phyloP scores from a whole-genome alignment of 2,113 vertebrate genomes.

The Aplodontia rufa region DNA sequence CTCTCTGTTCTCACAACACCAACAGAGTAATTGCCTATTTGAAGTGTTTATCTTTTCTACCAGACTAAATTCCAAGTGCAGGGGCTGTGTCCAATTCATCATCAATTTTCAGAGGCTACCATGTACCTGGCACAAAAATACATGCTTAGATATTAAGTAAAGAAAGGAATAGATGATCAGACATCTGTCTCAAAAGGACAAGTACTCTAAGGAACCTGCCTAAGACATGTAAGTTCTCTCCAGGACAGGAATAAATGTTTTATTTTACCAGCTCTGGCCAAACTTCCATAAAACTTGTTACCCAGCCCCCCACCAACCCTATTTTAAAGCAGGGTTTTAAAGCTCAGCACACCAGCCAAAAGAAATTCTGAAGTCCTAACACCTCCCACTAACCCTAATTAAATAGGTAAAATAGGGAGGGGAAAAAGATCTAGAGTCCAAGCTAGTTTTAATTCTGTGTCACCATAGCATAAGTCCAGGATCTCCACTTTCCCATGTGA shows the following conservation, averaged over 20 bases:
- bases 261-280: background rate
- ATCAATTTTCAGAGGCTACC: background rate
- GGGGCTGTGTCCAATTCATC: background rate
- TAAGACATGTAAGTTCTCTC: conserved; percentile 15
- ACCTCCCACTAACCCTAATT: background rate
- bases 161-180: conserved; percentile 43
- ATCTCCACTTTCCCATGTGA: background rate
- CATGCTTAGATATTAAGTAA: background rate
- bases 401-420: background rate
- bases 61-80: background rate
- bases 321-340: background rate
- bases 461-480: background rate
- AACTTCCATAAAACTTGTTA: background rate
- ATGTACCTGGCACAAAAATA: background rate
- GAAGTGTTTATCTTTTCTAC: background rate
- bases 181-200: background rate
- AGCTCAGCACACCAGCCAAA: background rate
- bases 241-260: background rate
- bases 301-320: background rate
- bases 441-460: background rate
- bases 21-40: background rate
- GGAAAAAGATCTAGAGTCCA: background rate
- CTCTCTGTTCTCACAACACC: background rate
- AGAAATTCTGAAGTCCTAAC: conserved; percentile 12
- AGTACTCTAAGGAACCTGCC: background rate